Evolutionary conservation across 2,113 vertebrate genomes (phyloP).

Genomic region (Tinamus guttatus): DNA sequence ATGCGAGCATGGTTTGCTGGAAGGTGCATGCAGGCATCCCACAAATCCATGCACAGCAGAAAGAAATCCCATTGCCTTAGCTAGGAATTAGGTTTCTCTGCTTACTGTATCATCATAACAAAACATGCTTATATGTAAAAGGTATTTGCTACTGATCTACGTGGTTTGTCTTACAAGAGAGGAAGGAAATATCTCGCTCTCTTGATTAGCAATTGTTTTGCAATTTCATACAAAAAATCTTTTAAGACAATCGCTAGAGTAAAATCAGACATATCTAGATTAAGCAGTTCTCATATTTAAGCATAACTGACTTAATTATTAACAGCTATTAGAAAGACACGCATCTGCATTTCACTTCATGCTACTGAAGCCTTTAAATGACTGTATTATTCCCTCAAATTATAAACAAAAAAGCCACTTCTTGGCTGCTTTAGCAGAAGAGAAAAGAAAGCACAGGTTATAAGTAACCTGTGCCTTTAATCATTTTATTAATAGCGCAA

Average conservation of each 20-base stretch:
- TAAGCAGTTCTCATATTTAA: not conserved
- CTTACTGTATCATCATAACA: not conserved
- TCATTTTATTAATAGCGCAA: constrained; percentile 29
- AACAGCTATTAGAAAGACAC: not conserved
- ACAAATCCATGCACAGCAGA: not conserved
- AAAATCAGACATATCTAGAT: not conserved
- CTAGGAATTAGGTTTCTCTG: not conserved
- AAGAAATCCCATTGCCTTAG: not conserved
- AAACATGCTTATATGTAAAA: not conserved
- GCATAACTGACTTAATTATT: not conserved
- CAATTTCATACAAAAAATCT: not conserved
- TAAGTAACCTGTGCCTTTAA: not conserved
- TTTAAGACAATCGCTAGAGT: not conserved
- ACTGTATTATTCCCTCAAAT: not conserved
- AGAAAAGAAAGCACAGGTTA: not conserved
- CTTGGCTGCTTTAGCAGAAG: not conserved
- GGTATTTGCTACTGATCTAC: not conserved
- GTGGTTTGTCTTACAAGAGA: not conserved
- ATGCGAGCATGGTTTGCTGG: not conserved
- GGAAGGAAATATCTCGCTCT: not conserved
- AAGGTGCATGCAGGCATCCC: not conserved
- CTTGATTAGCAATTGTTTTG: not conserved
- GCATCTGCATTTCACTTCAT: not conserved
- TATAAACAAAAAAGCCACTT: not conserved
- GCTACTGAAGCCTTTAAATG: not conserved